phyloP scores from a whole-genome alignment of 2,113 vertebrate species.

The Phylloscopus trochilus region DNA sequence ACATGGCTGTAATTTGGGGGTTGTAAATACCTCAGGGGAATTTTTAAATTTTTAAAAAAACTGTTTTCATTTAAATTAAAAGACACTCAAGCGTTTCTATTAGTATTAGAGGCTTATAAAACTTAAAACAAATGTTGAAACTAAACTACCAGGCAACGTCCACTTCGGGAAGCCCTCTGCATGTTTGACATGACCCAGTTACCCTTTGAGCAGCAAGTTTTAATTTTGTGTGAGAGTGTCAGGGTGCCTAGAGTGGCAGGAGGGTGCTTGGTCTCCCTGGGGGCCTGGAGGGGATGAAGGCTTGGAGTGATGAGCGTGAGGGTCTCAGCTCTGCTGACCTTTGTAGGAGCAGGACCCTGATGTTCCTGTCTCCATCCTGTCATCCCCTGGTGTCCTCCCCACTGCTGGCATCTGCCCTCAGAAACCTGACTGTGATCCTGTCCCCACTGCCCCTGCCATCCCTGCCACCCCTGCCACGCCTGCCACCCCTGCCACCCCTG shows the following conservation, averaged over 20 bases:
- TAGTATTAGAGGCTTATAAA: conserved; percentile 23
- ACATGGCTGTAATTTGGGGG: conserved; percentile 47
- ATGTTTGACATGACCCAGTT: fast-evolving
- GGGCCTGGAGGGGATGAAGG: not conserved
- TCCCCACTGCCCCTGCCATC: not conserved
- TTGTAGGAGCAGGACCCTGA: not conserved
- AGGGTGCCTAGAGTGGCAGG: not conserved
- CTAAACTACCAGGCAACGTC: not conserved
- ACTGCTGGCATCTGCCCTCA: not conserved
- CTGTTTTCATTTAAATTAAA: conserved; percentile 34
- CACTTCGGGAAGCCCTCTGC: fast-evolving
- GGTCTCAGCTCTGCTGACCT: not conserved
- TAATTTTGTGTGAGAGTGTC: not conserved
- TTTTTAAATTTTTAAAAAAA: conserved; percentile 28
- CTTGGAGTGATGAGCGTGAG: not conserved
- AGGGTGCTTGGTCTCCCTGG: not conserved
- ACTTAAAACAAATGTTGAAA: conserved; percentile 7
- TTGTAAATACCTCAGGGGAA: conserved; percentile 44
- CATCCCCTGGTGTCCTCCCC: not conserved
- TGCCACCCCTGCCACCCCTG: fast-evolving
- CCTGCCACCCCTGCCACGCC: fast-evolving
- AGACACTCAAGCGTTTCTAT: conserved; percentile 1
- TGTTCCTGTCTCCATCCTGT: not conserved
- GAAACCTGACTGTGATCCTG: not conserved
- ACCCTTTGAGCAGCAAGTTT: not conserved